Base-by-base conservation (phyloP, 2,888 invertebrate genomes). In the Formica aserva region DNA sequence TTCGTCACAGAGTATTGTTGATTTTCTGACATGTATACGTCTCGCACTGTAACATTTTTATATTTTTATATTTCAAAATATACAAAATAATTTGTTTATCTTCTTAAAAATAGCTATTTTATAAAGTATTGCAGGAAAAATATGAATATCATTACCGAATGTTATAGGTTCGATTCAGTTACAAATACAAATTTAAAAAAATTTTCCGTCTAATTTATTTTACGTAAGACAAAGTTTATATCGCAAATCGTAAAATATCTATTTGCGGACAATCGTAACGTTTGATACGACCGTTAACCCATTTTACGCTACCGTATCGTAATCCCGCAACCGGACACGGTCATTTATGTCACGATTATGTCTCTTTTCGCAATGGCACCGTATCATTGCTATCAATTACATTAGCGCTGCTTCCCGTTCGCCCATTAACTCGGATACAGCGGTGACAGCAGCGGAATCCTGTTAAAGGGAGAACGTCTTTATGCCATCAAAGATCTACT, bases 381-480 rank as follows among this genome's bases (percentile, higher is more conserved):
- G 45, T 71, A 60, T 80, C 78, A 60, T 80, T 35, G 72, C 18
- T 18, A 38, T 80, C 72, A 80, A 72, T 80, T 60, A 80, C 60
- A 72, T 60, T 45, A 35, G 45, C 63, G 32, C 29, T 38, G 18
- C 72, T 80, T 80, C 8, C 80, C 62, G 71, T 80, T 72, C 32
- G 83, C 57, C 41, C 71, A 55, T 80, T 80, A 72, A 45, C 45
- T 55, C 45, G 41, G 45, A 71, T 57, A 55, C 35, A 29, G 38
- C 45, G 48, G 81, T 63, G 77, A 77, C 77, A 76, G 76, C 38
- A 22, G 62, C 6, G 32, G 38, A 26, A 81, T 63, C 41, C 38
- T 87, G 84, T 87, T 88, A 84, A 87, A 85, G 82, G 60, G 69
- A 82, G 82, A 76, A 81, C 85, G 78, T 86, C 77, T 81, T 88